Conservation (phyloP, 2,113 vertebrate genomes). For the Hippocampus guttulatus region DNA sequence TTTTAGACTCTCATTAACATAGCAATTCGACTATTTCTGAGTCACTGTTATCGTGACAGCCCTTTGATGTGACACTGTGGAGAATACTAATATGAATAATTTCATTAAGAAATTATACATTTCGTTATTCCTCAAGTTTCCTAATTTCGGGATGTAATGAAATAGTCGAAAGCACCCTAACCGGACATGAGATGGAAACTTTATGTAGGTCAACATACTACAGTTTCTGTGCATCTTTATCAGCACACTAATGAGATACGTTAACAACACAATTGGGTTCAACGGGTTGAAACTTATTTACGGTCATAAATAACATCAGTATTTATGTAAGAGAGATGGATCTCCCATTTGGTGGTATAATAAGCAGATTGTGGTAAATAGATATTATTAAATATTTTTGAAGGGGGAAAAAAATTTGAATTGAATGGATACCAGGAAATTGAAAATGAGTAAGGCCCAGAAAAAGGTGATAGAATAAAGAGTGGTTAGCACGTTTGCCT, state of each 20-base stretch:
- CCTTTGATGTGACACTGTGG: slow-evolving; percentile 15
- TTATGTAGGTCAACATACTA: not conserved
- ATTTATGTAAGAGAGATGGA: no score
- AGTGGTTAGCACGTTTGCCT: no score
- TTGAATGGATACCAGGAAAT: no score
- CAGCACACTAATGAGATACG: no score
- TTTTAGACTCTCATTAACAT: slow-evolving; percentile 14
- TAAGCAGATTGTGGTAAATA: no score
- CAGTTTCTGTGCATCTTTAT: no score
- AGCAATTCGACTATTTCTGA: slow-evolving; percentile 9
- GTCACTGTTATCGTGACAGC: slow-evolving; percentile 9
- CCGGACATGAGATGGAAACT: not conserved
- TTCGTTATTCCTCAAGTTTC: not conserved
- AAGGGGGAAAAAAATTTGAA: no score
- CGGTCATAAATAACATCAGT: not conserved
- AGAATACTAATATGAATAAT: not conserved
- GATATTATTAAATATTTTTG: no score
- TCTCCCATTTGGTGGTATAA: no score
- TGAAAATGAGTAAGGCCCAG: no score
- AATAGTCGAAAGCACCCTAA: not conserved
- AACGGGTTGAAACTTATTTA: not conserved
- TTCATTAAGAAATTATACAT: not conserved
- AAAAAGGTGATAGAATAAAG: no score
- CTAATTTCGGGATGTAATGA: not conserved
- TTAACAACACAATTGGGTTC: no score